phyloP scores from a whole-genome alignment of 2,888 invertebrate species.

The Lamellibrachia satsuma region DNA sequence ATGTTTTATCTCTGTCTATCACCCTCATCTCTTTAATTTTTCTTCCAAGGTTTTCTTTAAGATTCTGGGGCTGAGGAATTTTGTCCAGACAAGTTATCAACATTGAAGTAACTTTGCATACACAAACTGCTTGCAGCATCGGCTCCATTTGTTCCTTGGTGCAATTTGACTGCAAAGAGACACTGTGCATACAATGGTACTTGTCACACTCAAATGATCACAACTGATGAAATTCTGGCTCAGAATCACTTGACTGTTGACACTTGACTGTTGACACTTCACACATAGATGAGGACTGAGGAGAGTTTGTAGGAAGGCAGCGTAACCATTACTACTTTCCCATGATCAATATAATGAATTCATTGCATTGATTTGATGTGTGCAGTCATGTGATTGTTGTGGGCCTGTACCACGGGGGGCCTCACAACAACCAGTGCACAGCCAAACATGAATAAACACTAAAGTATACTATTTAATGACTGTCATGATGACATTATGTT shows the following conservation, averaged over 20 bases:
- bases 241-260: neutral
- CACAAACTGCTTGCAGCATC: too few relatives aligned
- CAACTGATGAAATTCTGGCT: neutral
- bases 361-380: neutral
- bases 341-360: neutral
- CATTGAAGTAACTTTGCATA: neutral
- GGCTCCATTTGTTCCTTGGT: neutral
- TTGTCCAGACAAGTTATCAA: neutral
- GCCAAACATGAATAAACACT: neutral
- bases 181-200: neutral
- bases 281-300: neutral
- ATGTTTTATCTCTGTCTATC: neutral
- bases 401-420: neutral
- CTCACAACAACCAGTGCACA: neutral
- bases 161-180: neutral
- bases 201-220: neutral
- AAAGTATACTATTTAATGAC: neutral
- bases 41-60: neutral
- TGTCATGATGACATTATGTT: neutral
- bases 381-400: neutral
- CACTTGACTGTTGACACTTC: neutral
- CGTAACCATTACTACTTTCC: neutral
- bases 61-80: neutral
- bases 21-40: neutral
- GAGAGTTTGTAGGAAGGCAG: neutral